Conservation (phyloP, 2,888 invertebrate species). For the Machimus atricapillus region DNA sequence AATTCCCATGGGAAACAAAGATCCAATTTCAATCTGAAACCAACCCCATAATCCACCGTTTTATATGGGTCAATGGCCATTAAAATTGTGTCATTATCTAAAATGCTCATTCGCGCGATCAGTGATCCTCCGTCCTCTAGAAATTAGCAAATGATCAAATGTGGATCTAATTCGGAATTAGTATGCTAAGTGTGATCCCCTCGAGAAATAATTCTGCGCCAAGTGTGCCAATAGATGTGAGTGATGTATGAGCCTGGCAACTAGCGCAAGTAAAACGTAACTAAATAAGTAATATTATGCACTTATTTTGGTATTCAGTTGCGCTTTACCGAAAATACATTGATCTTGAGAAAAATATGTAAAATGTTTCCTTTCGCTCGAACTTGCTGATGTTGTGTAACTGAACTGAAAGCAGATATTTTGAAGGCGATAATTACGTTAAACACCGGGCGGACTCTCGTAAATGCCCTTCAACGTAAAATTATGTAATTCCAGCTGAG, state of each 20-base stretch:
- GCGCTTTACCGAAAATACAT: neutral
- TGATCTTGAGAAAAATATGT: conserved; percentile 1
- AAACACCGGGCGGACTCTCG: neutral
- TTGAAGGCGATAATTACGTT: neutral
- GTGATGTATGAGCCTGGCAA: neutral
- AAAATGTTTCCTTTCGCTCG: conserved; percentile 1
- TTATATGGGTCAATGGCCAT: neutral
- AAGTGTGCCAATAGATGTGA: conserved; percentile 31
- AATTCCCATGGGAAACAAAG: neutral
- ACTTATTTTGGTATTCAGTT: neutral
- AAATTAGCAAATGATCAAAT: conserved; percentile 10
- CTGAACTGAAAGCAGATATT: neutral
- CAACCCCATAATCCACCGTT: neutral
- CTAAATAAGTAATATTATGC: neutral
- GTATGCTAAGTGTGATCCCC: neutral
- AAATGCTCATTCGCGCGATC: neutral
- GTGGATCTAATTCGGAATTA: neutral
- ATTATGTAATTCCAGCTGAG: conserved; percentile 1
- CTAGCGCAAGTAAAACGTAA: neutral
- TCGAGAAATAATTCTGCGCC: conserved; percentile 17
- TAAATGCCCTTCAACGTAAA: neutral
- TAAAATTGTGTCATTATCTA: conserved; percentile 14
- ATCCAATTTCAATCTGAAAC: neutral
- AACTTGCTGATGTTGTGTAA: neutral
- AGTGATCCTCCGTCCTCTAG: neutral